Base-by-base conservation (phyloP, 1,140 invertebrate species). In the Globodera ellingtonae region DNA sequence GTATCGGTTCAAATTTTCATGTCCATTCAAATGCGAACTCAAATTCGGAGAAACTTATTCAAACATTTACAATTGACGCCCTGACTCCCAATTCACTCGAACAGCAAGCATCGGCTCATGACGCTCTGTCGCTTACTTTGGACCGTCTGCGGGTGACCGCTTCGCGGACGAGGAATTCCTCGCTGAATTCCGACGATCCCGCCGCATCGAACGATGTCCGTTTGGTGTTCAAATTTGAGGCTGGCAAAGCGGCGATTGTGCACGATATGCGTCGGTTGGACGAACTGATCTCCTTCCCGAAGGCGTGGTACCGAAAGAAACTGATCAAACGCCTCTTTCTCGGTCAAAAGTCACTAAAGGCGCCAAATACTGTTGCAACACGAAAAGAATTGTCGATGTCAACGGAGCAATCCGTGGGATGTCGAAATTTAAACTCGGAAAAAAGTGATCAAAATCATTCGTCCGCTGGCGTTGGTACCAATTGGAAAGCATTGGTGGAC, bases 251-350 rank as follows among this genome's bases (percentile, higher is more conserved):
- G 44, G 95, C 94, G 35, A 98, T 99, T 90, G 98, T 98, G 88
- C 98, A 98, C 90, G 97, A 99, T 89, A 98, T 98, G 95, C 92
- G 97, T 74, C 92, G 97, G n/a, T 90, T 98, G 78, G 95, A 95
- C 0, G 97, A 99, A 91, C 98, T 98, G 84, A 90, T 99, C 62
- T 95, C 95, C 6, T 98, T 99, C 89, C 97, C 97, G 0, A 97
- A 97, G 91, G 96, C 97, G 5, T 99, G 97, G 97, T 97, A 97
- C 89, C 91, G 96, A 44, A 84, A 84, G 78, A 50, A 85, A 24
- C 82, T 88, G 24, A 82, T 86, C 35, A 76, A 81, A 62, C 78
- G 86, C 1, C 56, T 88, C 4, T 88, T 88, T 82, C 86, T 88
- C 69, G 86, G 86, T 4, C 87, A 88, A 71, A 84, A 88, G 52